phyloP scores from a whole-genome alignment of 2,113 vertebrate species.

The Microcebus griseorufus region DNA sequence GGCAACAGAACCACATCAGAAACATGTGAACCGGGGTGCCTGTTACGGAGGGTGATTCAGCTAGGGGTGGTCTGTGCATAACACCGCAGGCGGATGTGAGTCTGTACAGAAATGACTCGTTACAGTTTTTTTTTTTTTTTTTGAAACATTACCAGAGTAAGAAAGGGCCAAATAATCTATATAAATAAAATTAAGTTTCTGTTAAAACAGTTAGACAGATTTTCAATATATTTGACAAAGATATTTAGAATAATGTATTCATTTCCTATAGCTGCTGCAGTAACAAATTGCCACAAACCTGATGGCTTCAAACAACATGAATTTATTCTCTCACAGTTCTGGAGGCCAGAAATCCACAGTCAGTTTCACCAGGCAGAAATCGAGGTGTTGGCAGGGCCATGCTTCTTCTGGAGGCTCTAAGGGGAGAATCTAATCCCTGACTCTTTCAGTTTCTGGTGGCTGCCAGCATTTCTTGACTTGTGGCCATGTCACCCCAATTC shows the following conservation, averaged over 20 bases:
- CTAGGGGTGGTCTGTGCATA: background rate
- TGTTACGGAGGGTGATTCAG: background rate
- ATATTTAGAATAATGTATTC: background rate
- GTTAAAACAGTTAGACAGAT: slow-evolving; percentile 6
- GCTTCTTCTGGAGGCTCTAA: background rate
- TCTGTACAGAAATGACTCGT: background rate
- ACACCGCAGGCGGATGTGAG: background rate
- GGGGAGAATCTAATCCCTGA: background rate
- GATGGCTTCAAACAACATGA: background rate
- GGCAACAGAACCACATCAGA: background rate
- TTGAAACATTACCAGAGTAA: background rate
- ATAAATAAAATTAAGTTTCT: slow-evolving; percentile 37
- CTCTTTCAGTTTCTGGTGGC: background rate
- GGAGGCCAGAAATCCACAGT: background rate
- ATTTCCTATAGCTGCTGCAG: slow-evolving; percentile 27
- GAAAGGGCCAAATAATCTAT: background rate
- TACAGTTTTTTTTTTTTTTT: background rate
- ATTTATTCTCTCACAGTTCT: background rate
- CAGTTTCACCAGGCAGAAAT: background rate
- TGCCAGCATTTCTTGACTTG: background rate
- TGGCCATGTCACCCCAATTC: background rate
- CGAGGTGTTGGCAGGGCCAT: background rate
- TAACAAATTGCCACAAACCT: background rate
- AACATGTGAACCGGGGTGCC: background rate
- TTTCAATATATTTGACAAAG: slow-evolving; percentile 31